Evolutionary conservation across 1,140 invertebrate genomes (phyloP), one percentile per base, ranked within the genome.

Genomic region (Nomia melanderi): DNA sequence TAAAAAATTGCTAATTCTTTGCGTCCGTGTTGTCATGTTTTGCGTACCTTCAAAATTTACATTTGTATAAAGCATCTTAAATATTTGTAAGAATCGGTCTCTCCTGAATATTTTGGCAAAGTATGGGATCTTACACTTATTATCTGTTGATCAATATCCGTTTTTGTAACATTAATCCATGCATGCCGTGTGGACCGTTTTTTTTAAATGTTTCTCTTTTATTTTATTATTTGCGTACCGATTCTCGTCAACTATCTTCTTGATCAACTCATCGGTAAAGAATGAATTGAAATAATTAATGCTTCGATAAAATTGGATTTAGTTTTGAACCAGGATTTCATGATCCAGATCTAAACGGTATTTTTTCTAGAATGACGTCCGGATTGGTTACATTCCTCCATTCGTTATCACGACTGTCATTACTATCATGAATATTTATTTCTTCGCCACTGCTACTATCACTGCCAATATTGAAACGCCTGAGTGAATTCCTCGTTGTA

Each of bases 11-110:
- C 60, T 79, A 44, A 71, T 71, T 76, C 70, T 79, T 60, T 79
- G 53, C 25, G 66, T 69, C 27, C 77, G 20, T 23, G 39, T 84
- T 73, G n/a, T 56, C 69, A 91, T 90, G 76, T 84, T 59, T 69
- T 7, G 66, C 27, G 2, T 53, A 53, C 44, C 44, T 77, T n/a
- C 8, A 17, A 25, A 6, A 70, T 67, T 62, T 62, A 60, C 33
- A 39, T 77, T 70, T 56, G n/a, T n/a, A 27, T 62, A 57, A 33
- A 77, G 53, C 60, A 72, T 72, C 50, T 60, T 64, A 57, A 78
- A 78, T 64, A 78, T 27, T 72, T 65, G 33, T 64, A 70, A 54
- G 20, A 70, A 70, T 63, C 59, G 57, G 6, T 77, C 36, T 56
- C 47, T 69, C 23, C 57, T 77, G 60, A 77, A 71, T 69, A 70